A percentile compares a stretch with the other conserved stretches of the same genome.
Evolutionary conservation across 2,888 invertebrate genomes (phyloP).

Genomic region (Hyles lineata): DNA sequence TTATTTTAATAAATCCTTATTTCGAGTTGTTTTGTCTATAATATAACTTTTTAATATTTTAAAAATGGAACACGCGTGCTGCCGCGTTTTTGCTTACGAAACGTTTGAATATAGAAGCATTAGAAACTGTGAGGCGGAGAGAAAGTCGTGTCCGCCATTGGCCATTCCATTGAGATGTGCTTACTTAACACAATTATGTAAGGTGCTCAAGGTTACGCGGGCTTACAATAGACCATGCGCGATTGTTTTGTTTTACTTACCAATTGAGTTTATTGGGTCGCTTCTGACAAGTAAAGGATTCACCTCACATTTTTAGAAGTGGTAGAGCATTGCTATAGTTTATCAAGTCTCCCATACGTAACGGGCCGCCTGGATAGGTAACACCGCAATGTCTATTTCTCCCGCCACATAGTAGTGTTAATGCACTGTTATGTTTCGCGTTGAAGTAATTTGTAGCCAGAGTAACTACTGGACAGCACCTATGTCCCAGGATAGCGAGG

Average conservation of each 20-base stretch:
- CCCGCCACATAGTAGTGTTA: too few species aligned
- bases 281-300: neutral
- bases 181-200: conserved; percentile 27
- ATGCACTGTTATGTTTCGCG: too few species aligned
- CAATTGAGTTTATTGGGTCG: neutral
- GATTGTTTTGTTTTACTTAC: conserved; percentile 1
- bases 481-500: too few species aligned
- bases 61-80: conserved; percentile 34
- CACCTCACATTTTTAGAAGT: too few species aligned
- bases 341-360: too few species aligned
- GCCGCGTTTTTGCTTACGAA: conserved; percentile 36
- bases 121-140: conserved; percentile 38
- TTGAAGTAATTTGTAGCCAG: too few species aligned
- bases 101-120: conserved; percentile 36
- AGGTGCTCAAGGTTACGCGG: conserved; percentile 28
- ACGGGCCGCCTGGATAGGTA: too few species aligned
- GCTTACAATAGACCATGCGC: neutral
- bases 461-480: too few species aligned
- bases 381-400: too few species aligned
- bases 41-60: neutral
- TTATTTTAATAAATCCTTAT: conserved; percentile 23
- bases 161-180: conserved; percentile 17
- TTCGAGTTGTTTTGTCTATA: neutral
- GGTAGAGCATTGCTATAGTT: too few species aligned
- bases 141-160: conserved; percentile 47